These are phyloP conservation scores for Craseonycteris thonglongyai DNA, from an alignment of 2,113 vertebrate genomes.

Conservation along the genomic window DNA sequence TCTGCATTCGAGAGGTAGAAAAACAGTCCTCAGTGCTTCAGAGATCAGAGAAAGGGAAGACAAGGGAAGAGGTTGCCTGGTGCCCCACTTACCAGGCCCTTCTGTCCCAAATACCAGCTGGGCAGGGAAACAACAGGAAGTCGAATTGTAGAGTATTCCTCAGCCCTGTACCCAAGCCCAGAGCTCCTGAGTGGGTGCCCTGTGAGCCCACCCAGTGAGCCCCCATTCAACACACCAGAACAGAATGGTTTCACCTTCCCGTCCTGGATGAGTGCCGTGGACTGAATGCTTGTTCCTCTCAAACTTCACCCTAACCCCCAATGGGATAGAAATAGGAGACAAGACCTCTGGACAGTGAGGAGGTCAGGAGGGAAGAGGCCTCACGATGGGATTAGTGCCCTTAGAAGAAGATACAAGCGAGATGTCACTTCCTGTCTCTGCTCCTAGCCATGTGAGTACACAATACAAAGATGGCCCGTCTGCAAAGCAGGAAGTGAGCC, in stretches of 20 bases:
- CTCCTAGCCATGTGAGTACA: background rate
- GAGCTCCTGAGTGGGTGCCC: background rate
- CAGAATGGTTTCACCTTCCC: background rate
- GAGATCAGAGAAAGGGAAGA: background rate
- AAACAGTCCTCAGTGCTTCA: background rate
- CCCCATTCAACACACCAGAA: background rate
- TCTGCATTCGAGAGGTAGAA: background rate
- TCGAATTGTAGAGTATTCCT: background rate
- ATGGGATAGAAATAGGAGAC: background rate
- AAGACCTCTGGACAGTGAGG: background rate
- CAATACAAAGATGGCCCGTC: fast-evolving
- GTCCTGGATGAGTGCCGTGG: background rate
- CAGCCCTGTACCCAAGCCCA: background rate
- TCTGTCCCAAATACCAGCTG: background rate
- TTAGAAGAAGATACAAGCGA: background rate
- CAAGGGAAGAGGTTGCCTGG: background rate
- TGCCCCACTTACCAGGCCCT: background rate
- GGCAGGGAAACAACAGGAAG: background rate
- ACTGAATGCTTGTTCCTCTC: background rate
- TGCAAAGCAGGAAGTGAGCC: background rate
- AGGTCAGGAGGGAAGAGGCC: background rate
- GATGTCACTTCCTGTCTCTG: background rate
- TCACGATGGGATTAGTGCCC: background rate
- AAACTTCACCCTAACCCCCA: background rate
- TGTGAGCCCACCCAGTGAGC: background rate